Conservation (phyloP, 2,888 invertebrate genomes). For the Phyllotreta striolata region DNA sequence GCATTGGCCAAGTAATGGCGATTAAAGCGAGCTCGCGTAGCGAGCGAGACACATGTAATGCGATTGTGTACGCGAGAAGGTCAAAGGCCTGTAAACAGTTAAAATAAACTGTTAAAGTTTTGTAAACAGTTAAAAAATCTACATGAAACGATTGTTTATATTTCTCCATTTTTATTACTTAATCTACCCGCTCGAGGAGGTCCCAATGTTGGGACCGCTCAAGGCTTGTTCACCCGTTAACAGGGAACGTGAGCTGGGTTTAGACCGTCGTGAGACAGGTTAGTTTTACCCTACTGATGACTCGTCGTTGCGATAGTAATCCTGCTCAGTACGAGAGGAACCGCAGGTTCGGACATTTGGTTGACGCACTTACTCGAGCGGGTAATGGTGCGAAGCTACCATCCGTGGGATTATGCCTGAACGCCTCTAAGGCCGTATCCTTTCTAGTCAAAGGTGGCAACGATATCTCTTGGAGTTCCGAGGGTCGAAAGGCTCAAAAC, state of each 20-base stretch:
- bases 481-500: conserved; percentile 42
- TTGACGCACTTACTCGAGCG: conserved; percentile 64
- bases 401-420: conserved; percentile 70
- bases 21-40: no score
- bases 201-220: no score
- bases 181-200: no score
- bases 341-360: conserved; percentile 65
- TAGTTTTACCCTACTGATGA: conserved; percentile 54
- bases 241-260: conserved; percentile 64
- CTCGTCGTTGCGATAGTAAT: conserved; percentile 59
- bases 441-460: conserved; percentile 65
- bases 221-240: conserved; percentile 57
- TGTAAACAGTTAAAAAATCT: no score
- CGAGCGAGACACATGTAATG: no score
- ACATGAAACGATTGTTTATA: conserved; percentile 65
- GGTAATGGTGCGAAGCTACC: conserved; percentile 73
- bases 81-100: no score
- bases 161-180: no score
- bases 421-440: conserved; percentile 64
- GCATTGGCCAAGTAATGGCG: no score
- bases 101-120: no score
- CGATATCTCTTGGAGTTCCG: conserved; percentile 54
- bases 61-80: no score
- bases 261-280: conserved; percentile 38
- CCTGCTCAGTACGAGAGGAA: conserved; percentile 62